Percentiles rank a stretch among this genome's conserved stretches.
These are phyloP conservation scores for Mus spicilegus DNA, from an alignment of 2,113 vertebrate species.

Conservation along the genomic window DNA sequence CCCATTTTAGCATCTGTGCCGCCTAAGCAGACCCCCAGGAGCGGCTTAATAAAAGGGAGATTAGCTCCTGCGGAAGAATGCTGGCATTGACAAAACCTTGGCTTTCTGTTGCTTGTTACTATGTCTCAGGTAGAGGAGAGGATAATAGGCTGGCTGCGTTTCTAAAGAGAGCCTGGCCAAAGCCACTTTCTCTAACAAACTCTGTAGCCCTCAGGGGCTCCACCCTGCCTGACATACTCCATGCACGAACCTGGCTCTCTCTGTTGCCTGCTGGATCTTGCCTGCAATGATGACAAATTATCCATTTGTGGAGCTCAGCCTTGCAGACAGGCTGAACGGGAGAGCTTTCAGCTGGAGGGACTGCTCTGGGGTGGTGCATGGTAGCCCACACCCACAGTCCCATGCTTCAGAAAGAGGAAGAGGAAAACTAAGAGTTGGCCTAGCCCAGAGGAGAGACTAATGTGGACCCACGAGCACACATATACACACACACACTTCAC, in stretches of 20 bases:
- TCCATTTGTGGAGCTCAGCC: not conserved
- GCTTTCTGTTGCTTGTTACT: not conserved
- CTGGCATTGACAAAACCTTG: no score
- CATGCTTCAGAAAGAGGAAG: not conserved
- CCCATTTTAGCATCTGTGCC: not conserved
- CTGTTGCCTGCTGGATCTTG: not conserved
- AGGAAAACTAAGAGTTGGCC: not conserved
- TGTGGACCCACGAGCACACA: no score
- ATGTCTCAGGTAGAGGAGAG: not conserved
- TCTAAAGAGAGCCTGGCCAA: not conserved
- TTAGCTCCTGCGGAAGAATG: not conserved
- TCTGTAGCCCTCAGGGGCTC: not conserved
- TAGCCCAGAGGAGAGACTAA: not conserved
- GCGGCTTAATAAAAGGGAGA: not conserved
- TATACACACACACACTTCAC: not conserved
- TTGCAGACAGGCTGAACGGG: no score
- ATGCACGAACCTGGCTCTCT: not conserved
- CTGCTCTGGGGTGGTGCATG: not conserved
- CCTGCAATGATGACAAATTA: not conserved
- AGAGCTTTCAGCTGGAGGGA: not conserved
- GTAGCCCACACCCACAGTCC: not conserved
- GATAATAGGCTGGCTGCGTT: not conserved
- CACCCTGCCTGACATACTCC: not conserved
- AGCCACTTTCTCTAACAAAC: not conserved
- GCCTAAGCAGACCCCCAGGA: not conserved